phyloP scores from a whole-genome alignment of 2,113 vertebrate genomes.

The Erinaceus europaeus region DNA sequence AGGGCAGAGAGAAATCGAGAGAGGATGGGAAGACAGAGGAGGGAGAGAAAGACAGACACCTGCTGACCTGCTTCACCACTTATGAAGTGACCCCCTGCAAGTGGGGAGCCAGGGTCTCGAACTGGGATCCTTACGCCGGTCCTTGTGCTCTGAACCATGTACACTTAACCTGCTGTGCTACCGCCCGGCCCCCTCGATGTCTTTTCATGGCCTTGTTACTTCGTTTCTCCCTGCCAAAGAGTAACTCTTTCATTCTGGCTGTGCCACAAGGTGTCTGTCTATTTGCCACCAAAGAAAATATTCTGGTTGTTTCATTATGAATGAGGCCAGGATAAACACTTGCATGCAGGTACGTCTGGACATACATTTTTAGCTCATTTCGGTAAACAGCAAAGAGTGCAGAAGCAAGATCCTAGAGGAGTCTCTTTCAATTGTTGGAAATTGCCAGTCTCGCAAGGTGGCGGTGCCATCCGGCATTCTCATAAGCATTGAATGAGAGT shows the following conservation, averaged over 20 bases:
- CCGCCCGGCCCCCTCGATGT: neutral
- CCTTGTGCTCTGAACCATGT: too few species aligned
- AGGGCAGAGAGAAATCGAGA: too few species aligned
- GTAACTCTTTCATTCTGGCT: neutral
- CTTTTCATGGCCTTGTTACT: neutral
- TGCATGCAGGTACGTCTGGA: neutral
- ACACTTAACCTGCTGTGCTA: too few species aligned
- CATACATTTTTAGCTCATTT: neutral
- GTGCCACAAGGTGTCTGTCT: neutral
- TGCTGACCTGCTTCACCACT: too few species aligned
- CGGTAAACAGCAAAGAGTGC: neutral
- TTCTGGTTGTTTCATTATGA: neutral
- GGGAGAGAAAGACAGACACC: too few species aligned
- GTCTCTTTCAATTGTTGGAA: too few species aligned
- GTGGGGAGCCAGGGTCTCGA: too few species aligned
- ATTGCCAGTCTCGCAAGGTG: neutral
- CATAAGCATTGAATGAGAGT: too few species aligned
- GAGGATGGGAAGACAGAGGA: too few species aligned
- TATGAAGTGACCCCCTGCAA: too few species aligned
- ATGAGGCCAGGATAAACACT: neutral
- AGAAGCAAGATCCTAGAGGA: accelerated
- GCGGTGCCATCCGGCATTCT: neutral
- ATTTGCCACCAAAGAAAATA: neutral
- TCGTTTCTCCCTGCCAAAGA: neutral
- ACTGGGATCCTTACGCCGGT: too few species aligned